Conservation (phyloP, 2,797 vertebrate genomes). For the Hephaestus fuliginosus region DNA sequence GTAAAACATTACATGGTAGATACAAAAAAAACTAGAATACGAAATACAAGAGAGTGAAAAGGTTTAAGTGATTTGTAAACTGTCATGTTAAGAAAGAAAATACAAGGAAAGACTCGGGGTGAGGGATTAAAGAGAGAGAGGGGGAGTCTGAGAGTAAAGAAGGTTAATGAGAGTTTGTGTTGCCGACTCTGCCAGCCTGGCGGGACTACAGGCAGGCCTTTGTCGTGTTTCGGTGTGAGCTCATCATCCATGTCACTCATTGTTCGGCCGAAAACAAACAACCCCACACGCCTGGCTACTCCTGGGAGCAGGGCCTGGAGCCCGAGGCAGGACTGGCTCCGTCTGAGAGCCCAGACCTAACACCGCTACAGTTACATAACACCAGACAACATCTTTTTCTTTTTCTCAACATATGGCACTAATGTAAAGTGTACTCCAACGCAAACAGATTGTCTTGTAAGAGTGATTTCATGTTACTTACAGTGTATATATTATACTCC, state of each 20-base stretch:
- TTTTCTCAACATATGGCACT: background rate
- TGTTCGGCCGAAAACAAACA: constrained; percentile 81
- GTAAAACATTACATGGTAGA: background rate
- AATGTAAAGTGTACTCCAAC: background rate
- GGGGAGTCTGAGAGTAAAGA: constrained; percentile 19
- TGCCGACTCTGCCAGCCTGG: constrained; percentile 37
- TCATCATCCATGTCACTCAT: constrained; percentile 81
- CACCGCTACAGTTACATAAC: background rate
- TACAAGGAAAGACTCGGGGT: constrained; percentile 4
- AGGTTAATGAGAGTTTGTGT: constrained; percentile 64
- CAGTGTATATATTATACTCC: background rate
- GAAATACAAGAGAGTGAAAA: background rate
- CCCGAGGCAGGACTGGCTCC: constrained; percentile 33
- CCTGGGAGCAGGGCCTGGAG: constrained; percentile 49
- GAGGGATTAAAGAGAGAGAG: constrained; percentile 14
- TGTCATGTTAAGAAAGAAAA: background rate
- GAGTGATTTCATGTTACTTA: constrained; percentile 1
- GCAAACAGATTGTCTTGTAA: background rate
- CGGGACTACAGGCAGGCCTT: constrained; percentile 66
- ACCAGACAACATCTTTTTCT: background rate
- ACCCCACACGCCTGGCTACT: constrained; percentile 57
- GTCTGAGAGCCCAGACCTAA: constrained; percentile 51
- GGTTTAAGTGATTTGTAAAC: background rate
- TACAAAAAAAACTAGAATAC: background rate
- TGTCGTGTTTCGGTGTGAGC: constrained; percentile 77